Conservation (phyloP, 2,797 vertebrate genomes). For the Hipposideros larvatus region DNA sequence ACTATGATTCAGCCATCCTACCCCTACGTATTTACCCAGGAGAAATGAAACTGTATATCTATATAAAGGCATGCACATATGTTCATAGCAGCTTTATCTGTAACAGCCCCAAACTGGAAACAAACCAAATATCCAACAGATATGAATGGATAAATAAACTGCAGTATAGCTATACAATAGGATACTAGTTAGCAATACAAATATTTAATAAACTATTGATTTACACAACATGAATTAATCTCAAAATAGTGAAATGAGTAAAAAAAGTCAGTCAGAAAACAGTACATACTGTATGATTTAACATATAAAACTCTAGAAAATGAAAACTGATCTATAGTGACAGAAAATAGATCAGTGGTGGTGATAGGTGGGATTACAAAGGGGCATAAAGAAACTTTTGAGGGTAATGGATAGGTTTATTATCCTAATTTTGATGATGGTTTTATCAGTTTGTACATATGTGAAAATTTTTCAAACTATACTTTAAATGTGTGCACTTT, state of each 20-base stretch:
- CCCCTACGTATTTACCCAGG: neutral
- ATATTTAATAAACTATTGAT: neutral
- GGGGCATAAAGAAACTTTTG: neutral
- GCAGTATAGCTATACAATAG: neutral
- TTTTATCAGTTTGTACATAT: neutral
- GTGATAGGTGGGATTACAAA: neutral
- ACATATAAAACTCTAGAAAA: neutral
- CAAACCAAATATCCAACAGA: neutral
- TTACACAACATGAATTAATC: conserved; percentile 21
- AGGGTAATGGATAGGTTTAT: neutral
- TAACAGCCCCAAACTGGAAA: neutral
- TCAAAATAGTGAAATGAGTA: neutral
- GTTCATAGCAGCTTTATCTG: neutral
- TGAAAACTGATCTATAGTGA: neutral
- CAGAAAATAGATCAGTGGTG: neutral
- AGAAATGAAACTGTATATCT: neutral
- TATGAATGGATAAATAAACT: neutral
- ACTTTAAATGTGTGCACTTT: neutral
- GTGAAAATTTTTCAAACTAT: neutral
- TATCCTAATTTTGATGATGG: neutral
- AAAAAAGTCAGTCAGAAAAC: neutral
- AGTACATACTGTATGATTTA: neutral
- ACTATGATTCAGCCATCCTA: neutral
- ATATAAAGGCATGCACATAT: neutral
- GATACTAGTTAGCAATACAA: neutral